Evolutionary conservation across 2,113 vertebrate genomes (phyloP), one percentile per base, ranked within the genome.

Genomic region (Seriola aureovittata): DNA sequence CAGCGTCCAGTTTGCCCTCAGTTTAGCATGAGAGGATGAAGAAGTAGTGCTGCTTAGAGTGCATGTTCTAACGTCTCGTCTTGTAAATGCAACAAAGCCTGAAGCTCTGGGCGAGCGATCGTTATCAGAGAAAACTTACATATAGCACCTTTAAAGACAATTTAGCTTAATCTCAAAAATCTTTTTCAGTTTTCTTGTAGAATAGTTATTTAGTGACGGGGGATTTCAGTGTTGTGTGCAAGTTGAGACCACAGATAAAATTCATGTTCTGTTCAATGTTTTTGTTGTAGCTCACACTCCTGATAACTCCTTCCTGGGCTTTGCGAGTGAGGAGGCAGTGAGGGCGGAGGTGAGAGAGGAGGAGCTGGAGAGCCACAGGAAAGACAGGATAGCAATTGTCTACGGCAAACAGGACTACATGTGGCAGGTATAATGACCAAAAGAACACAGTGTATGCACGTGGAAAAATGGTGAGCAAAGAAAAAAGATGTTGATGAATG

Each of bases 331-430:
- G 77, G 90, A 90, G 38, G 52, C 83, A 16, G 75, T 42, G 32
- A 89, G 42, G 14, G 60, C 48, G 46, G 81, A 76, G 21, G 57
- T 42, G 16, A 85, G 40, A 38, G 72, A 81, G 44, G 86, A 86
- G 3, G 78, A 88, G 54, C 48, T 59, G 16, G 69, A 76, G 44
- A 7, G 34, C 63, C 59, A 73, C 64, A 87, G 40, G 88, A 94
- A 93, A 84, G 90, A 92, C 12, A 87, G 84, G 69, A 90, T 93
- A 32, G 93, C 94, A 0, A 87, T 95, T 1, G 73, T 95, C 46
- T 95, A 95, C n/a, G 94, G 94, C 9, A 95, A 95, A 82, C 93
- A 95, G 77, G 93, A 93, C 46, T 93, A 95, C 86, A 95, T 95
- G 94, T 95, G 94, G 94, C 85, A 95, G 92, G 94, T 95, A 84